A percentile compares a stretch with the other conserved stretches of the same genome.
Conservation (phyloP, 1,140 invertebrate species). For the Pachypsylla venusta region DNA sequence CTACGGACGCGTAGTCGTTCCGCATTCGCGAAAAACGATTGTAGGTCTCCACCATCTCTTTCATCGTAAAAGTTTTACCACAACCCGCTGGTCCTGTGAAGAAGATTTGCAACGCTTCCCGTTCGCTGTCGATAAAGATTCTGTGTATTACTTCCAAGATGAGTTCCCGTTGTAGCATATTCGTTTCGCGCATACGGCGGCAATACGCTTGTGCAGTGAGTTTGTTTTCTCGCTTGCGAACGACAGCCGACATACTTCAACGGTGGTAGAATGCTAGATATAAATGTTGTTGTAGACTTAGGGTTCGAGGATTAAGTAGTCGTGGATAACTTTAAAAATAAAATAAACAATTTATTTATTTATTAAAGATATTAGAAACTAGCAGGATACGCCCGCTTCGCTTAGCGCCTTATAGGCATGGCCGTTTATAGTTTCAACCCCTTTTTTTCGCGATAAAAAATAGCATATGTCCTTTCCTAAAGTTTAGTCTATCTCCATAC, state of each 20-base stretch:
- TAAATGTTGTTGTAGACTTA: no score
- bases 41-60: constrained; percentile 23
- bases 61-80: constrained; percentile 26
- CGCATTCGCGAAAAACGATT: constrained; percentile 4
- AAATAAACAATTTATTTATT: no score
- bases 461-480: no score
- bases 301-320: no score
- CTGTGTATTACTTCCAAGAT: constrained; percentile 14
- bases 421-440: no score
- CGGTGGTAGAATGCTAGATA: no score
- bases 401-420: no score
- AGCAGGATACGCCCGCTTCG: no score
- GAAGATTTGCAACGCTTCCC: constrained; percentile 26
- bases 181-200: constrained; percentile 10
- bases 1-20: constrained; percentile 12
- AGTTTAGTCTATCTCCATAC: no score
- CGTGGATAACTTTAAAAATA: no score
- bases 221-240: constrained; percentile 9
- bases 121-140: background rate
- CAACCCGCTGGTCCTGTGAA: constrained; percentile 26
- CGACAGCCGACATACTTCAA: constrained; percentile 7
- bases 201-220: constrained; percentile 13
- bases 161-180: constrained; percentile 12
- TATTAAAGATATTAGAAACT: no score
- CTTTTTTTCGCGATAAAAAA: no score